These are phyloP conservation scores for Hesperia comma DNA, from an alignment of 2,888 invertebrate genomes.

Conservation along the genomic window DNA sequence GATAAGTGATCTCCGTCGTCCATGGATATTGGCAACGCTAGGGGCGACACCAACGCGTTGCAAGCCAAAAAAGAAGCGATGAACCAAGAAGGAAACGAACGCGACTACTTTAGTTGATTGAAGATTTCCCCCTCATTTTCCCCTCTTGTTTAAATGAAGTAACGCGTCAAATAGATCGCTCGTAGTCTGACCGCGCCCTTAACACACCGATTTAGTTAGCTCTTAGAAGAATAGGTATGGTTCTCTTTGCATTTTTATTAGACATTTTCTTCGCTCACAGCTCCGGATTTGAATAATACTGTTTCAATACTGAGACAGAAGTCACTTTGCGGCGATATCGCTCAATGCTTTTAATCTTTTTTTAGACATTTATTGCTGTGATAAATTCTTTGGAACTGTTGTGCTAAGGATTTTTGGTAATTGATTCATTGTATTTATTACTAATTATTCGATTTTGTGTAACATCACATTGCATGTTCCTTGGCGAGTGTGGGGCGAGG, in stretches of 20 bases:
- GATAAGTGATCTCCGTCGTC: too few species aligned
- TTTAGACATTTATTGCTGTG: conserved; percentile 24
- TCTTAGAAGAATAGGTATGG: conserved; percentile 60
- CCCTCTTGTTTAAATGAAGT: conserved; percentile 1
- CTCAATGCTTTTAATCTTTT: conserved; percentile 47
- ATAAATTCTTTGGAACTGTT: neutral
- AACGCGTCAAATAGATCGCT: neutral
- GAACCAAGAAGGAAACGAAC: too few species aligned
- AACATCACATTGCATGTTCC: too few species aligned
- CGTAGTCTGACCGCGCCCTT: conserved; percentile 40
- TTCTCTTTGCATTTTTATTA: conserved; percentile 76
- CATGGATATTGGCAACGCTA: too few species aligned
- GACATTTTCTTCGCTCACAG: conserved; percentile 60
- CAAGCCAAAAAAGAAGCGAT: too few species aligned
- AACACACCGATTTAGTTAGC: conserved; percentile 64
- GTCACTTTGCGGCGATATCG: conserved; percentile 49
- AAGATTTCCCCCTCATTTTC: too few species aligned
- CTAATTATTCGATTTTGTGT: too few species aligned
- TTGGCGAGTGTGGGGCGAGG: too few species aligned
- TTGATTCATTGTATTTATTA: too few species aligned
- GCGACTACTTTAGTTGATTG: too few species aligned
- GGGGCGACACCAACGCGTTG: too few species aligned
- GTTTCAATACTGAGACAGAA: conserved; percentile 56
- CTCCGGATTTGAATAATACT: conserved; percentile 71
- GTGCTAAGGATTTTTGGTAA: too few species aligned